These are phyloP conservation scores for Halichoeres trimaculatus DNA, from an alignment of 2,113 vertebrate genomes.

Conservation along the genomic window DNA sequence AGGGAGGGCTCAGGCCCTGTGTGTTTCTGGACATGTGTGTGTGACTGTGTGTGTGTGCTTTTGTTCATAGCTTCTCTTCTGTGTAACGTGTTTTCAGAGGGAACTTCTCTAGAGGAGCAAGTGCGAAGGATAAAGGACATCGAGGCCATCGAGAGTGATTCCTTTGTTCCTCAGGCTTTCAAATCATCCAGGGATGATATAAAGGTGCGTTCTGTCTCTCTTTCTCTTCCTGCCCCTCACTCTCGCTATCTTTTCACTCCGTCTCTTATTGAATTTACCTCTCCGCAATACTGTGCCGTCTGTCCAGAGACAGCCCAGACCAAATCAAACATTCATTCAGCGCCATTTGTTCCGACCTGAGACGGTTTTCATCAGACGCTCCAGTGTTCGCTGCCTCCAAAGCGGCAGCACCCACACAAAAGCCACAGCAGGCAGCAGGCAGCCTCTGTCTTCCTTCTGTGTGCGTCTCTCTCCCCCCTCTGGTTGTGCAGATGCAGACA, in stretches of 20 bases:
- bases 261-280: slow-evolving; percentile 81
- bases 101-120: slow-evolving; percentile 91
- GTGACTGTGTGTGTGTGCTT: slow-evolving; percentile 5
- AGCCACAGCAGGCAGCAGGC: slow-evolving; percentile 68
- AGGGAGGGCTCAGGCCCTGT: slow-evolving; percentile 35
- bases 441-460: slow-evolving; percentile 30
- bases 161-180: slow-evolving; percentile 96
- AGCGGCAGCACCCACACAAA: slow-evolving; percentile 74
- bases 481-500: slow-evolving; percentile 70
- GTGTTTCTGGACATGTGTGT: slow-evolving; percentile 18
- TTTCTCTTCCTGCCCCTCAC: slow-evolving; percentile 57
- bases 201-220: slow-evolving; percentile 87
- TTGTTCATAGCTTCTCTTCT: slow-evolving; percentile 58
- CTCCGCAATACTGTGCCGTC: slow-evolving; percentile 62
- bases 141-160: slow-evolving; percentile 97
- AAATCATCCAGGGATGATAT: slow-evolving; percentile 93
- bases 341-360: slow-evolving; percentile 72
- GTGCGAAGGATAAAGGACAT: slow-evolving; percentile 97
- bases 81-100: slow-evolving; percentile 84
- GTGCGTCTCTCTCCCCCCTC: slow-evolving; percentile 31
- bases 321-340: slow-evolving; percentile 85
- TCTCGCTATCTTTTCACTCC: slow-evolving; percentile 70
- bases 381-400: slow-evolving; percentile 63
- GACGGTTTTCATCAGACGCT: slow-evolving; percentile 69
- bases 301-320: slow-evolving; percentile 79